These are phyloP conservation scores for Amphiprion ocellaris DNA, from an alignment of 2,113 vertebrate species.

Conservation along the genomic window DNA sequence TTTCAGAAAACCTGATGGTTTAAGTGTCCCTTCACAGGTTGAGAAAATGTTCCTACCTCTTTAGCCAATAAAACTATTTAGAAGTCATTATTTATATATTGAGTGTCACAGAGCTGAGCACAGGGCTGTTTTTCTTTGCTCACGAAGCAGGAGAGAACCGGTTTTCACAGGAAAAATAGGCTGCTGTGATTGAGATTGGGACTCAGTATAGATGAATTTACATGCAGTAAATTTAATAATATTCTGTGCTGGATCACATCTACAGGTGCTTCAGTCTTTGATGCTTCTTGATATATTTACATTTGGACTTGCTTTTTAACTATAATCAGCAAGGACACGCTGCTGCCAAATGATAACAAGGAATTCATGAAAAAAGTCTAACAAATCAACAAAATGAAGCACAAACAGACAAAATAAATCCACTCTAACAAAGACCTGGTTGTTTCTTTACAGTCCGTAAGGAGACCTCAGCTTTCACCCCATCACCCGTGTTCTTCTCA, in stretches of 20 bases:
- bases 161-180: no score
- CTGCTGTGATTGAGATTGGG: no score
- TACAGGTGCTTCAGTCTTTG: no score
- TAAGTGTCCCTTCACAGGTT: not conserved
- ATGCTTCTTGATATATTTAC: no score
- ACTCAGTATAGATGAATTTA: no score
- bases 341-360: no score
- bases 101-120: not conserved
- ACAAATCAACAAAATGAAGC: no score
- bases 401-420: not conserved
- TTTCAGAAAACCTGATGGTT: not conserved
- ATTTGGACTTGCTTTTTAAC: no score
- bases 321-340: no score
- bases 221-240: no score
- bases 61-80: not conserved
- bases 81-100: not conserved
- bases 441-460: not conserved
- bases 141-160: not conserved
- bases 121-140: not conserved
- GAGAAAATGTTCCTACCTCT: not conserved
- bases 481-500: slow-evolving; percentile 14
- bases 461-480: slow-evolving; percentile 7
- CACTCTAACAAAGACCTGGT: not conserved
- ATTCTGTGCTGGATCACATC: no score
- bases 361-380: no score